These are phyloP conservation scores for Pan troglodytes DNA, from an alignment of 2,113 vertebrate genomes.

Conservation along the genomic window DNA sequence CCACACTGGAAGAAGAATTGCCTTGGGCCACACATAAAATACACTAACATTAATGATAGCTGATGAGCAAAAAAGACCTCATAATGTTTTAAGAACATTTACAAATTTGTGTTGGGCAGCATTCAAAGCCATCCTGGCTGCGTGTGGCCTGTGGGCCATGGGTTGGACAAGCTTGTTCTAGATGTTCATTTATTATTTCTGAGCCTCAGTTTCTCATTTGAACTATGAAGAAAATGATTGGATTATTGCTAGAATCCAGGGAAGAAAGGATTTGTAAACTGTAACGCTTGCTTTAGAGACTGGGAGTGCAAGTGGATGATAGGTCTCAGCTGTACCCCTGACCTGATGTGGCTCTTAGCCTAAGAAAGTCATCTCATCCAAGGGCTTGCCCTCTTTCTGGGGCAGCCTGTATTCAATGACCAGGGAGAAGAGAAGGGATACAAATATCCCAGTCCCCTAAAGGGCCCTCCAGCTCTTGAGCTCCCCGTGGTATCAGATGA, in stretches of 20 bases:
- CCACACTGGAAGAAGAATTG: too few relatives aligned
- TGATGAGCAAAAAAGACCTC: too few relatives aligned
- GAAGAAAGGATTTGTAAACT: neutral
- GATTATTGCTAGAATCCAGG: neutral
- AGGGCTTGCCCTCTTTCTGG: neutral
- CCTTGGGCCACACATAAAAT: too few relatives aligned
- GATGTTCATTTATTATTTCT: neutral
- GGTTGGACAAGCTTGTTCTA: too few relatives aligned
- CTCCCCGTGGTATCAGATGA: neutral
- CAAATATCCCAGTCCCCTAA: neutral
- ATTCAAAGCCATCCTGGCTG: too few relatives aligned
- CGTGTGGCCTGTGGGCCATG: too few relatives aligned
- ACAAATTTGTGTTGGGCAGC: too few relatives aligned
- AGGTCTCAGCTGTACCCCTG: neutral
- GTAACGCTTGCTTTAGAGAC: neutral
- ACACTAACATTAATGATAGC: too few relatives aligned
- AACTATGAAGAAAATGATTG: neutral
- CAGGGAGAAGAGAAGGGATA: rapidly evolving
- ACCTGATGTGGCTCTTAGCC: neutral
- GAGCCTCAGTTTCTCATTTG: neutral
- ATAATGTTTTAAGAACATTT: too few relatives aligned
- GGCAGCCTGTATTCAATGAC: neutral
- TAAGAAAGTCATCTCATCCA: neutral
- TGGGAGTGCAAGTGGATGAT: neutral
- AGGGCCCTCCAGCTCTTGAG: neutral